Evolutionary conservation across 2,888 invertebrate genomes (phyloP).

Genomic region (Synergus itoensis): DNA sequence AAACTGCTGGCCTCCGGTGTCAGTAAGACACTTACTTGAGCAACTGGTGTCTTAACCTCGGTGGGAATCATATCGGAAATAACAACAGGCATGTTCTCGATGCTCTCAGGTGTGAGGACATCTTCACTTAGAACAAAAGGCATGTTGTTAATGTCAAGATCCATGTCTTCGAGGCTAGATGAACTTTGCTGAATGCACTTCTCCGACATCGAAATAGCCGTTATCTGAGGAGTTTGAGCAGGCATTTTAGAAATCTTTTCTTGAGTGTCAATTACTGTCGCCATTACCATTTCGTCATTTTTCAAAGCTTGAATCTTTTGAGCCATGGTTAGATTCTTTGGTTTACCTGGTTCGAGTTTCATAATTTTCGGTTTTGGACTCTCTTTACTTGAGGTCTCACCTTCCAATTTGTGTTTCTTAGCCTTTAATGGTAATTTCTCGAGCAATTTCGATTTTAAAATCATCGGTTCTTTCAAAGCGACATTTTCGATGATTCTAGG

Average conservation of each 20-base stretch:
- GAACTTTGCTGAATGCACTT: conserved; percentile 71
- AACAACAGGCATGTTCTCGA: conserved; percentile 85
- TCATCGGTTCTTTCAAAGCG: conserved; percentile 72
- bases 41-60: conserved; percentile 40
- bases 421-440: conserved; percentile 68
- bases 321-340: conserved; percentile 57
- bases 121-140: conserved; percentile 87
- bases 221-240: conserved; percentile 43
- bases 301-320: conserved; percentile 70
- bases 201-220: conserved; percentile 55
- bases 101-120: conserved; percentile 83
- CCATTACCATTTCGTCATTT: conserved; percentile 64
- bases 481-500: conserved; percentile 75
- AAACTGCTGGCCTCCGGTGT: conserved; percentile 44
- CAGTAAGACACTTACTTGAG: conserved; percentile 53
- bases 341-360: conserved; percentile 66
- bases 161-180: conserved; percentile 71
- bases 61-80: conserved; percentile 74
- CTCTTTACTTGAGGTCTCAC: conserved; percentile 58
- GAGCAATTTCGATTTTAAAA: conserved; percentile 71
- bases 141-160: conserved; percentile 87
- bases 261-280: conserved; percentile 46
- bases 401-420: conserved; percentile 72
- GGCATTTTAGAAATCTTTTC: conserved; percentile 38
- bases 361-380: conserved; percentile 67